Evolutionary conservation across 2,113 vertebrate species (phyloP), one percentile per base, ranked within the genome.

Genomic region (Tragelaphus strepsiceros): DNA sequence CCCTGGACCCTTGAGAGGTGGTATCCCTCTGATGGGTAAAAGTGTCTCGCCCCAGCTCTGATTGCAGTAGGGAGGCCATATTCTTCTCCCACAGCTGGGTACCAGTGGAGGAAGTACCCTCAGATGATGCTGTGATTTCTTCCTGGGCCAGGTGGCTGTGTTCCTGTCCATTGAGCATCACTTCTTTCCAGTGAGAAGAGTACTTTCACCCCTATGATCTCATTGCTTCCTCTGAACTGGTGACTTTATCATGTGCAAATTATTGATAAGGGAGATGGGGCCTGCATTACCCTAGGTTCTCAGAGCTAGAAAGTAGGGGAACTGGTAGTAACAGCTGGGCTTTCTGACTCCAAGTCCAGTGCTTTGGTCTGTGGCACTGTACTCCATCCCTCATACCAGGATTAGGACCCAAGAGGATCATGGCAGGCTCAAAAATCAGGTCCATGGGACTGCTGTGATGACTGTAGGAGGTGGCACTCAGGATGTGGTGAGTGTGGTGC

Each of bases 341-440:
- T 88, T 97, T 97, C 94, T 97, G 97, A 97, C 96, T 97, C 88
- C 88, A 97, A 94, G 91, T 97, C 91, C 96, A 94, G 92, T 94
- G 97, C 94, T 89, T 51, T 92, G 54, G 53, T 39, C 84, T 92
- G 67, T 61, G 90, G 81, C 94, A 97, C 94, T 97, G 88, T 86
- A 53, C 71, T 16, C 43, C 19, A 51, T 56, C 32, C 30, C 17
- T 92, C 30, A 39, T 84, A 51, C 21, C 82, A 49, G 96, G 74
- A 83, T 88, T 56, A 81, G 24, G 51, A 51, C 10, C 22, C 46
- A 58, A 88, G 49, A 82, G 77, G 49, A 77, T 82, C 94, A 80
- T 19, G 11, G 8, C n/a, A 39, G 78, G 39, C 26, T 90, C 7
- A 64, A 78, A 96, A 85, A 6, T n/a, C 43, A 93, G 58, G 53